phyloP scores from a whole-genome alignment of 2,113 vertebrate species.

The Empidonax traillii region DNA sequence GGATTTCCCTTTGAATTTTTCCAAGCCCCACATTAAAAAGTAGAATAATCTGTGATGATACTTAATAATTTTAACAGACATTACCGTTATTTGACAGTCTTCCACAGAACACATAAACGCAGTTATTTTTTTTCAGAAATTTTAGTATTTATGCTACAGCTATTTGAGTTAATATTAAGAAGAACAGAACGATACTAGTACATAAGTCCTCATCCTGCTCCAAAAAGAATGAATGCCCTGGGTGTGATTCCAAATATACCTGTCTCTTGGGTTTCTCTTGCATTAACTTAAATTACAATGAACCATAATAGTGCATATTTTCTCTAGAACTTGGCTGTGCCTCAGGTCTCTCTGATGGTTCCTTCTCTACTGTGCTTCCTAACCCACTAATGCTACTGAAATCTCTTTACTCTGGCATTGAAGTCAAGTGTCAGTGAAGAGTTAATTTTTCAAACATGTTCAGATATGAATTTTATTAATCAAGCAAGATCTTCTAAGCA shows the following conservation, averaged over 20 bases:
- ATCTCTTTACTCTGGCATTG: not conserved
- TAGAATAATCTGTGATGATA: not conserved
- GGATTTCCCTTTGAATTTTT: constrained; percentile 4
- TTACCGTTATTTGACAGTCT: not conserved
- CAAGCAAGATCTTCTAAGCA: not conserved
- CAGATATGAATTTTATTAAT: not conserved
- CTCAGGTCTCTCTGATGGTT: not conserved
- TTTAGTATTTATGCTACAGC: not conserved
- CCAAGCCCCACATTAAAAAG: not conserved
- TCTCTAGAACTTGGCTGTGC: not conserved
- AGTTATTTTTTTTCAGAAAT: not conserved
- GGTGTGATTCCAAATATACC: constrained; percentile 11
- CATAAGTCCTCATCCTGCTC: not conserved
- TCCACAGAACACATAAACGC: not conserved
- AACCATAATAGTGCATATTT: constrained; percentile 19
- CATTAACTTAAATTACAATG: constrained; percentile 13
- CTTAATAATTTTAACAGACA: constrained; percentile 1
- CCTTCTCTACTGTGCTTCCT: not conserved
- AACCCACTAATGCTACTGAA: not conserved
- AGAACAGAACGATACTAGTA: not conserved
- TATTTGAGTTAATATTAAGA: not conserved
- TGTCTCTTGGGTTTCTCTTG: not conserved
- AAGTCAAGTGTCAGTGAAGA: not conserved
- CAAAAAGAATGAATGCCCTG: not conserved
- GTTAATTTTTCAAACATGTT: not conserved